Conservation (phyloP, 2,113 vertebrate species). For the Haemorhous mexicanus region DNA sequence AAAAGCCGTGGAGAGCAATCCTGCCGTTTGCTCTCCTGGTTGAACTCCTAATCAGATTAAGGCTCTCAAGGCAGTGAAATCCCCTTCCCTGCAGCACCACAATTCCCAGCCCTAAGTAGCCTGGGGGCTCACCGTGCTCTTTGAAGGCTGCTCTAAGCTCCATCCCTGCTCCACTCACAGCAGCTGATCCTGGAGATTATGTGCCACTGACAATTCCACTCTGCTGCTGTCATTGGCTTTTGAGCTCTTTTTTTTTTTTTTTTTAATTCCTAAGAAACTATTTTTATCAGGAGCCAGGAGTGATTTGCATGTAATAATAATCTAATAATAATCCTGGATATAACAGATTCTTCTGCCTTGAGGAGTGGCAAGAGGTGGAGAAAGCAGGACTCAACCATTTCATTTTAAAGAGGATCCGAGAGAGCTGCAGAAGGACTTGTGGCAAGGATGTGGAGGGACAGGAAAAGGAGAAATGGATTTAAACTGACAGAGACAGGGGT, state of each 20-base stretch:
- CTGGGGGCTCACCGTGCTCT: background rate
- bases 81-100: background rate
- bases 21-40: background rate
- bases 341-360: background rate
- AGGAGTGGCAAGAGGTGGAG: background rate
- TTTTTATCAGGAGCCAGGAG: background rate
- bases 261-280: background rate
- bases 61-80: background rate
- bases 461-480: background rate
- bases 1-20: background rate
- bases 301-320: background rate
- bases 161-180: background rate
- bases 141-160: background rate
- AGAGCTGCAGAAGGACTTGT: background rate
- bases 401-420: background rate
- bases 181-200: conserved; percentile 35
- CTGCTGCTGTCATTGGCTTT: background rate
- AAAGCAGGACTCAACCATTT: background rate
- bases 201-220: background rate
- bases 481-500: background rate
- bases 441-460: background rate
- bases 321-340: background rate
- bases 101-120: background rate
- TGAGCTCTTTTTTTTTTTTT: background rate
- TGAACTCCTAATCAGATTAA: conserved; percentile 24